These are phyloP conservation scores for Volucella inflata DNA, from an alignment of 2,888 invertebrate species.

Conservation along the genomic window DNA sequence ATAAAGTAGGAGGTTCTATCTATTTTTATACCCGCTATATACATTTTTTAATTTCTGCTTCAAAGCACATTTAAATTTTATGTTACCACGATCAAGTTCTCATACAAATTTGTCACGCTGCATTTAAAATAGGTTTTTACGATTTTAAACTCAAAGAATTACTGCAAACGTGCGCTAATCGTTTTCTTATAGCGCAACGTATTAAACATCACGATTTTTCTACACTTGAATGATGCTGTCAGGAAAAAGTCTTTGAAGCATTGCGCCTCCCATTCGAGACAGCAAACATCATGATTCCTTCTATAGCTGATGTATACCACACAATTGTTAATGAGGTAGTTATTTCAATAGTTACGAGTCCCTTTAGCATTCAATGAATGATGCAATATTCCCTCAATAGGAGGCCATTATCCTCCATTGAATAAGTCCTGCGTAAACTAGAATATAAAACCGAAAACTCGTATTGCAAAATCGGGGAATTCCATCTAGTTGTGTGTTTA, in stretches of 20 bases:
- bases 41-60: not conserved
- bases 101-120: constrained; percentile 18
- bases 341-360: not conserved
- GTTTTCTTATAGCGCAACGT: constrained; percentile 21
- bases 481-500: constrained; percentile 4
- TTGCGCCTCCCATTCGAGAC: constrained; percentile 4
- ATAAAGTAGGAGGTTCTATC: too few species aligned
- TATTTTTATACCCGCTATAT: too few species aligned
- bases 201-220: constrained; percentile 45
- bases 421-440: not conserved
- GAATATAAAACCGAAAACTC: not conserved
- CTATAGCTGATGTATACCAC: constrained; percentile 31
- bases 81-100: constrained; percentile 1
- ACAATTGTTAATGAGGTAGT: not conserved
- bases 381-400: constrained; percentile 36
- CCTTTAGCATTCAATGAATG: constrained; percentile 34
- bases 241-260: constrained; percentile 25
- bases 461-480: constrained; percentile 47
- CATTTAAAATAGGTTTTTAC: not conserved
- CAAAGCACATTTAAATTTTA: constrained; percentile 7
- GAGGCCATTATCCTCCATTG: constrained; percentile 11
- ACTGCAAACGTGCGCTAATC: constrained; percentile 34
- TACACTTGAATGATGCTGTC: constrained; percentile 34
- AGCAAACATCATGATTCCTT: constrained; percentile 24
- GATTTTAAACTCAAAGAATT: constrained; percentile 11